These are phyloP conservation scores for Pseudochirops cupreus DNA, from an alignment of 2,797 vertebrate species.

Conservation along the genomic window DNA sequence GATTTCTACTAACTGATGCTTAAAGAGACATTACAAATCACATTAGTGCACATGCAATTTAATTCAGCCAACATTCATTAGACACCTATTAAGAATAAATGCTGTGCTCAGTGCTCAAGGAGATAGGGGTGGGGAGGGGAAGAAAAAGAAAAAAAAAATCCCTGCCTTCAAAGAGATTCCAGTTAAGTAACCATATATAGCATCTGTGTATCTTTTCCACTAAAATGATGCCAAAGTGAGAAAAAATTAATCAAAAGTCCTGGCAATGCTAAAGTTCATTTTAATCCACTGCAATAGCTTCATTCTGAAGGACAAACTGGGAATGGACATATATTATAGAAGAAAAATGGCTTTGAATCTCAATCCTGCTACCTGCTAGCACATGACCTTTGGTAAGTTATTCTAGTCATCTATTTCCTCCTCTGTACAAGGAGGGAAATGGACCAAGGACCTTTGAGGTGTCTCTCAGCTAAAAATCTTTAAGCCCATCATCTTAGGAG, in stretches of 20 bases:
- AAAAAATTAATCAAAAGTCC: not conserved
- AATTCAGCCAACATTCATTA: not conserved
- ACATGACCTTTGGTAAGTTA: not conserved
- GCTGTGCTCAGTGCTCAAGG: not conserved
- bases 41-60: not conserved
- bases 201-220: not conserved
- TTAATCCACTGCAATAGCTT: not conserved
- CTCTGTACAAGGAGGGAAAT: not conserved
- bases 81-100: not conserved
- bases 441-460: not conserved
- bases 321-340: not conserved
- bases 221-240: not conserved
- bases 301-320: not conserved
- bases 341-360: not conserved
- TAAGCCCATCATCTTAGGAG: not conserved
- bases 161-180: not conserved
- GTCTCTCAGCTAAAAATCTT: not conserved
- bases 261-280: not conserved
- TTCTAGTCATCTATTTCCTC: not conserved
- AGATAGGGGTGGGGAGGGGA: too few relatives aligned
- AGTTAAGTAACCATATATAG: not conserved
- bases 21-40: not conserved
- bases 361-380: not conserved
- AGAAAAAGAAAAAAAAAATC: not conserved
- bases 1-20: not conserved